phyloP scores from a whole-genome alignment of 92 coral and sea anemone species.

The Porites rus region DNA sequence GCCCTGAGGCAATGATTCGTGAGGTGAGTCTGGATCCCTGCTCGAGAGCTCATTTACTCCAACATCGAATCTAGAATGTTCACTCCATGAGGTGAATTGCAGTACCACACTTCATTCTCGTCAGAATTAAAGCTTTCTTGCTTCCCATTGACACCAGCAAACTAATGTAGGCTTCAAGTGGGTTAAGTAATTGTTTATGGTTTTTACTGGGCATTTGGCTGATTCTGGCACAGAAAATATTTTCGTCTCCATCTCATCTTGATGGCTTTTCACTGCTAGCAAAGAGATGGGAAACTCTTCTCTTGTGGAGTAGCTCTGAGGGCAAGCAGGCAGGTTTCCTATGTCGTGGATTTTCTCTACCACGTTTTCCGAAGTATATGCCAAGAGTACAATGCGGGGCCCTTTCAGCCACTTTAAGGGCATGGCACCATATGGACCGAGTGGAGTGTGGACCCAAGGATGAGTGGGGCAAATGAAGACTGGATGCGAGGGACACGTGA shows the following conservation, averaged over 20 bases:
- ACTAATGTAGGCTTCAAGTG: slow-evolving; percentile 47
- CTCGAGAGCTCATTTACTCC: slow-evolving; percentile 8
- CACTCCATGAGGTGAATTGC: background rate
- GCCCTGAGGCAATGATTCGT: slow-evolving; percentile 14
- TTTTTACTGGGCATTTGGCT: background rate
- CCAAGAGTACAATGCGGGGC: background rate
- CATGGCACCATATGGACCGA: too few species aligned
- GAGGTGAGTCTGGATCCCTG: slow-evolving; percentile 1
- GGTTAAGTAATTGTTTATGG: slow-evolving; percentile 41
- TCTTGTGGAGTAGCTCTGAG: slow-evolving; percentile 28
- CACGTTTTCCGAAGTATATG: slow-evolving; percentile 18
- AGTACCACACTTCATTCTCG: background rate
- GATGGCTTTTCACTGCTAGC: background rate
- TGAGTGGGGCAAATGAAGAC: too few species aligned
- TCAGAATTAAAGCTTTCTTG: background rate
- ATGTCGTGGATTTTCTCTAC: slow-evolving; percentile 35
- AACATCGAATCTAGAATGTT: background rate
- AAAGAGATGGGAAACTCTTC: slow-evolving; percentile 7
- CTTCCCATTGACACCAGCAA: slow-evolving; percentile 18
- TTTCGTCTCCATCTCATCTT: slow-evolving; percentile 5
- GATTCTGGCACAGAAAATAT: background rate
- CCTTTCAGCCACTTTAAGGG: too few species aligned
- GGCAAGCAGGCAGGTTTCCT: slow-evolving; percentile 29
- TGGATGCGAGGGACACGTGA: too few species aligned
- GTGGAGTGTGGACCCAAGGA: too few species aligned